Base-by-base conservation (phyloP, 2,888 invertebrate species). In the Epirrhoe tristata region DNA sequence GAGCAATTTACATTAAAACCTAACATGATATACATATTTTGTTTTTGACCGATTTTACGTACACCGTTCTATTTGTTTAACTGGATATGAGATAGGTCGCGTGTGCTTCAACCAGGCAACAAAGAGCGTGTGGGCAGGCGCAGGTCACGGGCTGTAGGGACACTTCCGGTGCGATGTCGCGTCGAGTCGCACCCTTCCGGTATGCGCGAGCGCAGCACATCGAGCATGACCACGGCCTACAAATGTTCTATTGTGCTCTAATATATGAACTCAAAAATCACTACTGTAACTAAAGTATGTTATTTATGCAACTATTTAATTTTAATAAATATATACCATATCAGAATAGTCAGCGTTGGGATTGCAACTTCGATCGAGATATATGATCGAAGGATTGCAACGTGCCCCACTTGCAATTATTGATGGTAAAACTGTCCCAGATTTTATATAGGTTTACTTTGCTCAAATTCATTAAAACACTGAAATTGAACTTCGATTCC, bases 171-270 rank as follows among this genome's bases (percentile, higher is more conserved):
- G 81, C 70, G 78, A 74, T 75, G 83, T 80, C 80, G 83, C 84
- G 86, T 80, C 86, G 88, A 87, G 90, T 87, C 91, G 90, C 93
- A 86, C 93, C 93, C 93, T 92, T 92, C 93, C 88, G 89, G 88
- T 81, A 75, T 84, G 88, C 87, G 88, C 86, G 82, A 79, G 89
- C 88, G 87, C 87, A 77, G 71, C 74, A 76, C 80, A 71, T 80
- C 77, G 81, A 86, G 85, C 92, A 90, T 90, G 89, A 91, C 91
- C 81, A 78, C 80, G 77, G 79, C 78, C 80, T 78, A 79, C 81
- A 85, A 83, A 85, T 85, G 80, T 79, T 64, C 86, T 82, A 90
- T 89, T 89, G 88, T 90, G 82, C 84, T 87, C 82, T 82, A 83
- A 86, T 89, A 89, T 87, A 85, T 86, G 82, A 77, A 82, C 77